These are phyloP conservation scores for Ischnus inquisitorius DNA, from an alignment of 2,888 invertebrate genomes.

Conservation along the genomic window DNA sequence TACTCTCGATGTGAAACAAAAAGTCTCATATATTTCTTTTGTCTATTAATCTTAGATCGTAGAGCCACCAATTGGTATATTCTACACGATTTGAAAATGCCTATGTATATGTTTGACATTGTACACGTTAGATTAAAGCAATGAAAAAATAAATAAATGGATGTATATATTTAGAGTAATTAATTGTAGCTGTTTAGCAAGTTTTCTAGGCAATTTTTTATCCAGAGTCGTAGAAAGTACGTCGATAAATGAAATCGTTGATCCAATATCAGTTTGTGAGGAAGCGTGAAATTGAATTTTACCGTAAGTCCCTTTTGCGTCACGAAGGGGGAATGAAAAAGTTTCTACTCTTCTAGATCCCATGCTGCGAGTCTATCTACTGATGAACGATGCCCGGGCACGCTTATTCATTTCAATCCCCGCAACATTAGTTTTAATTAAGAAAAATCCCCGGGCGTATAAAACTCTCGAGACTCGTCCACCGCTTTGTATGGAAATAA, in stretches of 20 bases:
- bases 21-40: constrained; percentile 9
- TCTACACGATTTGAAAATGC: constrained; percentile 29
- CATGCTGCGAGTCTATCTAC: neutral
- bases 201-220: neutral
- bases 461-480: constrained; percentile 31
- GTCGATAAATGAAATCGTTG: neutral
- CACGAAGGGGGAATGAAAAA: neutral
- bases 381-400: constrained; percentile 5
- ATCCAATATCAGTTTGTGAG: neutral
- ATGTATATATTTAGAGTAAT: constrained; percentile 32
- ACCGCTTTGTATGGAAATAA: constrained; percentile 35
- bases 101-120: constrained; percentile 29
- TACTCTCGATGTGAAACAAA: neutral
- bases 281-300: neutral
- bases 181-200: constrained; percentile 6
- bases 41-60: constrained; percentile 1
- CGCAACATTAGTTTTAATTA: constrained; percentile 59
- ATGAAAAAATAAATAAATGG: constrained; percentile 1
- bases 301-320: neutral
- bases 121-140: constrained; percentile 22
- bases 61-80: constrained; percentile 2
- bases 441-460: constrained; percentile 31
- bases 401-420: constrained; percentile 62
- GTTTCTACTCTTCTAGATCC: constrained; percentile 16
- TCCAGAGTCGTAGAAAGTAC: neutral